Base-by-base conservation (phyloP, 1,140 invertebrate genomes). In the Andrena cerasifolii region DNA sequence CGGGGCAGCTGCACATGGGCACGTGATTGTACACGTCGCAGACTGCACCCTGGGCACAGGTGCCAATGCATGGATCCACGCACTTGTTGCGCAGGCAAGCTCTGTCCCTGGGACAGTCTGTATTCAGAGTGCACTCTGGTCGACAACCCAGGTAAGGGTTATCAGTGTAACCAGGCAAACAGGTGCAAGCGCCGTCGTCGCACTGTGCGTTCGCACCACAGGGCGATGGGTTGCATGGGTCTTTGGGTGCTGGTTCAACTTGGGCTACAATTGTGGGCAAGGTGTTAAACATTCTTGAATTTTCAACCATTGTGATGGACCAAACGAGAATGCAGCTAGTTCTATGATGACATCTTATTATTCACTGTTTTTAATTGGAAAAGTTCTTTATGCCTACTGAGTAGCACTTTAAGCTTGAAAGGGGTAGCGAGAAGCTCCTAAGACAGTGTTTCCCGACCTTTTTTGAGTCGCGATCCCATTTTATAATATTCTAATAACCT, bases 1-100 rank as follows among this genome's bases (percentile, higher is more conserved):
- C 67, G 26, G 93, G 92, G 87, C 96, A 97, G 65, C 92, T 94
- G 84, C 96, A 97, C 62, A 94, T 93, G 14, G 96, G 95, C 51
- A 95, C 94, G 86, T 96, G 96, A 84, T 96, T 96, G 63, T 94
- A 93, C 1, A 96, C 95, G 26, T 93, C 92, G 88, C 96, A 97
- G 65, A 93, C 86, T 40, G 96, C 95, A 87, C 94, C 95, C 72
- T 94, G 93, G 0, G 96, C 96, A 90, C 96, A 97, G 40, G 68
- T 72, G 12, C 95, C 96, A 49, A 95, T 92, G 80, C 97, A 98
- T 45, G 97, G 97, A 92, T 98, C 96, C 74, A 94, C 91, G 87
- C 97, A 98, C 91, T 96, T 96, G 83, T 96, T 96, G 58, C 94
- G 95, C 75, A 96, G 95, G 89, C 97, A 98, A 0, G 96, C 95